Evolutionary conservation across 2,888 invertebrate genomes (phyloP), one percentile per base, ranked within the genome.

Genomic region (Drosophila aldrichi): DNA sequence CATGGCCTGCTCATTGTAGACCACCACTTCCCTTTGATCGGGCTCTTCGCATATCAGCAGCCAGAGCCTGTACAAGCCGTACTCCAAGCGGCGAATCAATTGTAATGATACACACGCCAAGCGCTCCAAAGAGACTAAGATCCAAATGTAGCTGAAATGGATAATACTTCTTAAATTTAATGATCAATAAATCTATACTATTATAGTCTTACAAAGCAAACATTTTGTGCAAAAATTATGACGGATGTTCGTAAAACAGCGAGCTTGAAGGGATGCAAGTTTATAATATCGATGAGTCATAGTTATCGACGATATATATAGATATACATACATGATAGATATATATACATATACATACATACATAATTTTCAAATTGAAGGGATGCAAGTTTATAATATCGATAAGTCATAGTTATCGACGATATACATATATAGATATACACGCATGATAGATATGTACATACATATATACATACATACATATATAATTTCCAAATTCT

Each of bases 1-100:
- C 0, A 6, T 16, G 0, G 44, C 59, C 5, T 29, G 12, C 44
- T 58, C 62, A 10, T 58, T 62, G 25, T 46, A 62, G 4, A 62
- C 10, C 1, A 62, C 9, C 25, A 25, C 36, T 12, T 44, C 44
- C 14, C 29, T 14, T 2, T 38, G 16, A 6, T 58, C 62, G 7
- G 59, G 59, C 20, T 46, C 44, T 2, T 29, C 36, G 34, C 46
- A 62, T 8, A 58, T 6, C 3, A 10, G 12, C 36, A 46, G 14
- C 59, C 61, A 62, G 4, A 58, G 3, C 12, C 12, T 38, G 44
- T 62, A 58, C 3, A 62, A 3, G 1, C 9, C 2, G 34, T 25
- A 41, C 1, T 34, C 34, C 9, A 40, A 3, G 16, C 16, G 3
- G 0, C 2, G 32, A 12, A 48, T 2, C 32, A 16, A 5, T 8